A percentile compares a stretch with the other conserved stretches of the same genome.
Conservation (phyloP, 2,888 invertebrate species). For the Glomeris marginata region DNA sequence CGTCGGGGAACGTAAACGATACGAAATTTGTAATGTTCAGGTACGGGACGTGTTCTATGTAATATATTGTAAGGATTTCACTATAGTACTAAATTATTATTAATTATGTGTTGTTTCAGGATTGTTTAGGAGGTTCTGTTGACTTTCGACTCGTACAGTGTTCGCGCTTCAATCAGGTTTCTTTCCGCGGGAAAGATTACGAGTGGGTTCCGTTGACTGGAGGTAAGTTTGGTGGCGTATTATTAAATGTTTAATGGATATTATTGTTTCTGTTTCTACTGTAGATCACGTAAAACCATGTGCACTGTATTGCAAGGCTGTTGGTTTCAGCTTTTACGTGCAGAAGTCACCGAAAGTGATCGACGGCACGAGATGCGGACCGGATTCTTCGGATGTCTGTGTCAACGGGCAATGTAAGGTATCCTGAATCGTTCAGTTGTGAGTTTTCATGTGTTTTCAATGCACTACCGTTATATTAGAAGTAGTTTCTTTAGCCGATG, state of each 20-base stretch:
- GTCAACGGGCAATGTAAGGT: slow-evolving; percentile 88
- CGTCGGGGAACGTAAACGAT: slow-evolving; percentile 52
- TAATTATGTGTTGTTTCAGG: slow-evolving; percentile 33
- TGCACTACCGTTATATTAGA: too few relatives aligned
- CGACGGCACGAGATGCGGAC: slow-evolving; percentile 70
- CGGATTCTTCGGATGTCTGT: slow-evolving; percentile 71
- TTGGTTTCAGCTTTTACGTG: slow-evolving; percentile 79
- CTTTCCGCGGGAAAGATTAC: slow-evolving; percentile 67
- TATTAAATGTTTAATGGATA: neutral
- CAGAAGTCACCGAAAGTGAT: slow-evolving; percentile 52
- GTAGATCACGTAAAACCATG: slow-evolving; percentile 49
- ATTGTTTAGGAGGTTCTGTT: slow-evolving; percentile 56
- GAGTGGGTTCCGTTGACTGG: slow-evolving; percentile 40
- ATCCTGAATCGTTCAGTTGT: slow-evolving; percentile 19
- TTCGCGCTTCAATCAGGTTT: slow-evolving; percentile 58
- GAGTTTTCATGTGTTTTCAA: neutral
- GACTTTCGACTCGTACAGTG: slow-evolving; percentile 89
- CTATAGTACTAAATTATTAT: neutral
- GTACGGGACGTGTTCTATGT: neutral
- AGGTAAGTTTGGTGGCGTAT: slow-evolving; percentile 39
- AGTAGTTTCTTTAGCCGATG: too few relatives aligned
- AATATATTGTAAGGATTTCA: neutral
- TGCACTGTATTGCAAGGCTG: slow-evolving; percentile 90
- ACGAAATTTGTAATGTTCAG: slow-evolving; percentile 45
- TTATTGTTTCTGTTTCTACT: neutral